These are phyloP conservation scores for Metridium senile DNA, from an alignment of 92 coral and sea anemone species.

Conservation along the genomic window DNA sequence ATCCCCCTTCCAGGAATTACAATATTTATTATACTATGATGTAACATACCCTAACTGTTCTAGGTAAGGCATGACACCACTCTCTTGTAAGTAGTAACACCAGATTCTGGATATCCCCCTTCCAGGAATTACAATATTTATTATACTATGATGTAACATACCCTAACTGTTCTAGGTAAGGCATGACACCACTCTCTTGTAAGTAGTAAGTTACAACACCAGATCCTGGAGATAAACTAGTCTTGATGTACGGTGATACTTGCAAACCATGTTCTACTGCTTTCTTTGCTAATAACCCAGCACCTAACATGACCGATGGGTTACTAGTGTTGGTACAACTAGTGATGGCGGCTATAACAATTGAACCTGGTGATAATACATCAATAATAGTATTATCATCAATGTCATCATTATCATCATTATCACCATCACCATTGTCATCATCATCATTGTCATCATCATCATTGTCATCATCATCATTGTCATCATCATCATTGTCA, in stretches of 20 bases:
- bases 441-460: background rate
- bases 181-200: conserved; percentile 94
- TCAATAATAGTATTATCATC: background rate
- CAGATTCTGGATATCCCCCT: background rate
- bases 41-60: conserved; percentile 82
- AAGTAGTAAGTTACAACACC: conserved; percentile 97
- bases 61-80: conserved; percentile 88
- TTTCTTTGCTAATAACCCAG: conserved; percentile 92
- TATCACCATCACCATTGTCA: background rate
- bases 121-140: background rate
- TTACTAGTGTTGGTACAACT: conserved; percentile 99
- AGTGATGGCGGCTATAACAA: conserved; percentile 95
- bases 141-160: conserved; percentile 17
- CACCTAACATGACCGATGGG: conserved; percentile 98
- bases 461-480: background rate
- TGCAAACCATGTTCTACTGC: conserved; percentile 84
- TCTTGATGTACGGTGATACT: conserved; percentile 86
- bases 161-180: conserved; percentile 90
- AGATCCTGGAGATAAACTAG: conserved; percentile 96
- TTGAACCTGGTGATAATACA: conserved; percentile 72
- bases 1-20: too few species aligned
- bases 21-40: too few species aligned
- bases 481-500: background rate
- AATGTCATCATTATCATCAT: background rate
- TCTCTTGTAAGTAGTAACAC: conserved; percentile 84